phyloP scores from a whole-genome alignment of 2,113 vertebrate species.

The Anarhynchus alexandrinus region DNA sequence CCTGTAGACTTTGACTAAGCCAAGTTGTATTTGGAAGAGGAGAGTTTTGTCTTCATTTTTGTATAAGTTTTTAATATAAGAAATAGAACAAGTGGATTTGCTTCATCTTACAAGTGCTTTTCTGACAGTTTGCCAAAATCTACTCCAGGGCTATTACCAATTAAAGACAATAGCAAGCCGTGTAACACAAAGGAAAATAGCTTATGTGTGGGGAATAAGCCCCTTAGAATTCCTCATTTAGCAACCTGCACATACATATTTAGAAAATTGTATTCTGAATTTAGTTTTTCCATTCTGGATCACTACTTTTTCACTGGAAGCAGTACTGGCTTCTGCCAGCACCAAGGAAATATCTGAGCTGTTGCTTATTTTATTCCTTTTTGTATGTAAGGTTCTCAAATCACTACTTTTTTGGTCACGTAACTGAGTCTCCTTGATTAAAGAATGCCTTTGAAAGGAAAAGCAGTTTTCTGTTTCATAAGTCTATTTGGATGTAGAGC shows the following conservation, averaged over 20 bases:
- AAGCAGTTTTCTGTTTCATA: neutral
- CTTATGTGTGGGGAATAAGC: neutral
- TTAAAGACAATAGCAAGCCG: neutral
- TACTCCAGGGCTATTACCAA: neutral
- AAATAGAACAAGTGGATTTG: neutral
- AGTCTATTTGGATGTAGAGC: neutral
- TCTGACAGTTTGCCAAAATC: neutral
- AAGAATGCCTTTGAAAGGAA: neutral
- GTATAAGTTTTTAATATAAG: neutral
- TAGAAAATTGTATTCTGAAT: neutral
- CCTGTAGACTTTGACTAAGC: neutral
- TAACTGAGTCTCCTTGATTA: conserved; percentile 14
- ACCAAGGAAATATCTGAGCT: neutral
- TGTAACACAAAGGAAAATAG: neutral
- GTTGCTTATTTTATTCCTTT: neutral
- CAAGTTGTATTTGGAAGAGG: neutral
- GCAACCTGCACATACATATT: neutral
- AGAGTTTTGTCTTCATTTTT: neutral
- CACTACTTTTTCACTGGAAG: neutral
- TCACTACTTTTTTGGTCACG: neutral
- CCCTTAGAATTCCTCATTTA: neutral
- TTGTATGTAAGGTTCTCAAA: neutral
- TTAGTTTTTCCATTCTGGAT: neutral
- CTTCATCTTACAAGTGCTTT: neutral
- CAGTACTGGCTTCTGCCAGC: neutral